phyloP scores from a whole-genome alignment of 1,140 invertebrate species.

The Maniola jurtina region DNA sequence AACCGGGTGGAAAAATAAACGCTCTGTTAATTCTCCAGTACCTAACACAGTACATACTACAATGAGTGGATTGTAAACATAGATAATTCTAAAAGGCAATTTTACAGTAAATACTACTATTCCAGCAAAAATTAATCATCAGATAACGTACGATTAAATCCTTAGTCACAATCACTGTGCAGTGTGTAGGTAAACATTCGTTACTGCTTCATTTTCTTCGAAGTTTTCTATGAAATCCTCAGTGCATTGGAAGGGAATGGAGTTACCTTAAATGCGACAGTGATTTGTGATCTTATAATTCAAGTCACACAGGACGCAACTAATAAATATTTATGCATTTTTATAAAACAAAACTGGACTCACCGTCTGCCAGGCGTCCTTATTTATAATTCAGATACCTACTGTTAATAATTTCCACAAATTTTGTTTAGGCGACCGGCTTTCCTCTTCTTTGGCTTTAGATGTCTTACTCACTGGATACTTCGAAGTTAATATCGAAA shows the following conservation, averaged over 20 bases:
- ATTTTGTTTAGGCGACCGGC: neutral
- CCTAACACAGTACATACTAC: neutral
- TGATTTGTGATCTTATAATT: neutral
- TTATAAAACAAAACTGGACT: slow-evolving; percentile 31
- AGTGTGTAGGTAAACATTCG: neutral
- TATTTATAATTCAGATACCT: slow-evolving; percentile 9
- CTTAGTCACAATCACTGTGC: neutral
- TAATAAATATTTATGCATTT: slow-evolving; percentile 19
- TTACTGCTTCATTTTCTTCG: neutral
- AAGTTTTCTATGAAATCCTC: neutral
- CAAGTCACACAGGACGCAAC: slow-evolving; percentile 10
- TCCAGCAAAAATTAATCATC: neutral
- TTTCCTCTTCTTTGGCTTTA: neutral
- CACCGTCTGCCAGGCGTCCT: slow-evolving; percentile 32
- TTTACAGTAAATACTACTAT: neutral
- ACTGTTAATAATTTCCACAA: neutral
- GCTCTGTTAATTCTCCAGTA: slow-evolving; percentile 9
- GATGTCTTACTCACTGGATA: neutral
- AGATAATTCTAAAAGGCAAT: neutral
- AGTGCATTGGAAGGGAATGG: neutral
- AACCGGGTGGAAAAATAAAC: slow-evolving; percentile 4
- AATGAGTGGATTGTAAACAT: slow-evolving; percentile 10
- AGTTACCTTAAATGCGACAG: neutral
- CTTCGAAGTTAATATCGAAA: neutral
- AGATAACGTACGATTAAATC: neutral